A percentile compares a stretch with the other conserved stretches of the same genome.
Conservation (phyloP, 2,797 vertebrate species). For the Pelobates cultripes region DNA sequence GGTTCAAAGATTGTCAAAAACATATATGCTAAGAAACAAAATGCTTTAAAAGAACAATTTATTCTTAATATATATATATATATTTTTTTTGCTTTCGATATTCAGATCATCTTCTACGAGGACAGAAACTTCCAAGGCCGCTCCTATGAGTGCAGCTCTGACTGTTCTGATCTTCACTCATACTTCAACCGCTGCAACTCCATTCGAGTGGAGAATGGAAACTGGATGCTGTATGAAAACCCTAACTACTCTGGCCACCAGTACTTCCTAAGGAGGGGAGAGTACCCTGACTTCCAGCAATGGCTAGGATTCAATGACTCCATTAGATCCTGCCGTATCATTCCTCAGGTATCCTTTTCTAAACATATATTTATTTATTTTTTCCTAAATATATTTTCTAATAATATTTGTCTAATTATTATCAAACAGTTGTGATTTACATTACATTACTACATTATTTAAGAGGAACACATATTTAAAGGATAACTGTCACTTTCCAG, state of each 20-base stretch:
- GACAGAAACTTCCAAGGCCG: slow-evolving; percentile 53
- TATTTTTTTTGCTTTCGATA: neutral
- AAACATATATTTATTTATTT: neutral
- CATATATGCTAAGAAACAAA: too few relatives aligned
- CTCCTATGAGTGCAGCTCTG: slow-evolving; percentile 53
- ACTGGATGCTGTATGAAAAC: slow-evolving; percentile 71
- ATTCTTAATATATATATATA: too few relatives aligned
- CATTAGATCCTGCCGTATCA: slow-evolving; percentile 50
- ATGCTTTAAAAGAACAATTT: too few relatives aligned
- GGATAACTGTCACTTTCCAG: too few relatives aligned
- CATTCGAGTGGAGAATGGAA: slow-evolving; percentile 52
- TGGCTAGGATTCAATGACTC: slow-evolving; percentile 52
- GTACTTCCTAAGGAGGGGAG: slow-evolving; percentile 70
- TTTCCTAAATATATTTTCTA: neutral
- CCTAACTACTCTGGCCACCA: slow-evolving; percentile 74
- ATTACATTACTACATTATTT: too few relatives aligned
- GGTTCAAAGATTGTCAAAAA: too few relatives aligned
- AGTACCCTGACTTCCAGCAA: slow-evolving; percentile 74
- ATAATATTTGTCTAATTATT: neutral
- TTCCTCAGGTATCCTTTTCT: slow-evolving; percentile 37
- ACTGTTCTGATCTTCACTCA: slow-evolving; percentile 47
- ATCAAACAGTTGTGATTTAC: too few relatives aligned
- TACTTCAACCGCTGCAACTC: slow-evolving; percentile 51
- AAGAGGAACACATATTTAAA: too few relatives aligned
- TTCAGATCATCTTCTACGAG: slow-evolving; percentile 60